Evolutionary conservation across 2,888 invertebrate genomes (phyloP).

Genomic region (Dynastes grantii): DNA sequence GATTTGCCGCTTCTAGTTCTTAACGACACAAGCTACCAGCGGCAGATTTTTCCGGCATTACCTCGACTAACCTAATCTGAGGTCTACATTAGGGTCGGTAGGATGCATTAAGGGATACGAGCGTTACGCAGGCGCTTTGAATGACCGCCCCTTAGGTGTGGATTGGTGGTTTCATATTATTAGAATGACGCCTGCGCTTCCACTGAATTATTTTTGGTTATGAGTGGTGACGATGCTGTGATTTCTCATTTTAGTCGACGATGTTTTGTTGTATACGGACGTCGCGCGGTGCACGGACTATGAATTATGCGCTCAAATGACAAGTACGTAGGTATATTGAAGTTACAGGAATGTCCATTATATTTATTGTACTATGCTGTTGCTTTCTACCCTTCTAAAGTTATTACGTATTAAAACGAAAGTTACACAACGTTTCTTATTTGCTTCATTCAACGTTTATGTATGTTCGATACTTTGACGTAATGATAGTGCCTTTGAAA

Average conservation of each 20-base stretch:
- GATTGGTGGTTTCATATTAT: conserved; percentile 61
- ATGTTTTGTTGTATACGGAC: conserved; percentile 24
- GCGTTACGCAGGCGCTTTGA: conserved; percentile 62
- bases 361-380: no score
- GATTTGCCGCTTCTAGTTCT: conserved; percentile 12
- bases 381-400: no score
- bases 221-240: conserved; percentile 40
- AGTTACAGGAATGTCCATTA: no score
- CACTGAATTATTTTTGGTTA: conserved; percentile 50
- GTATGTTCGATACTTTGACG: no score
- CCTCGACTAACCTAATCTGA: conserved; percentile 67
- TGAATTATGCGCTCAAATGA: conserved; percentile 11
- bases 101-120: conserved; percentile 66
- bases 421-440: no score
- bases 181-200: conserved; percentile 60
- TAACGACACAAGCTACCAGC: conserved; percentile 9
- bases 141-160: conserved; percentile 55
- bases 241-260: conserved; percentile 48
- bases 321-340: neutral
- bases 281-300: conserved; percentile 4
- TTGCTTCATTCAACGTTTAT: no score
- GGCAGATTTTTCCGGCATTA: conserved; percentile 65
- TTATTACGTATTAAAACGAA: no score
- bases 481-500: no score
- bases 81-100: conserved; percentile 68